phyloP scores from a whole-genome alignment of 2,888 invertebrate species.

The Anticlea derivata region DNA sequence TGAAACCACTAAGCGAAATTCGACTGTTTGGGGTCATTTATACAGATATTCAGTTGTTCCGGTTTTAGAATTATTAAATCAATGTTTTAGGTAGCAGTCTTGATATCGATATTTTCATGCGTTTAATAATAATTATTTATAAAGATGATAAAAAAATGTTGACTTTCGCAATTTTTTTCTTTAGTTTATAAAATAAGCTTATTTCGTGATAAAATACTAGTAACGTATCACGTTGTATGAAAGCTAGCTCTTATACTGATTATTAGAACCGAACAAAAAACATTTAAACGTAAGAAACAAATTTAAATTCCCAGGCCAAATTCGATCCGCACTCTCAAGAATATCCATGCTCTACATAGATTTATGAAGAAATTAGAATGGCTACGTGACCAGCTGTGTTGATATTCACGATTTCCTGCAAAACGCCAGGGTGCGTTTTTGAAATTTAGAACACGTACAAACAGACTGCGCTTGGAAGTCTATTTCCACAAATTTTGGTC shows the following conservation, averaged over 20 bases:
- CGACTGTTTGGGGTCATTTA: too few relatives aligned
- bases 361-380: conserved; percentile 64
- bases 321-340: conserved; percentile 41
- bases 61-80: too few relatives aligned
- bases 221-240: background rate
- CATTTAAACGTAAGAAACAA: conserved; percentile 11
- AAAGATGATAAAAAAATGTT: too few relatives aligned
- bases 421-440: conserved; percentile 55
- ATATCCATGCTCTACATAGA: conserved; percentile 44
- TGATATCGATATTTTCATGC: too few relatives aligned
- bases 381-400: conserved; percentile 52
- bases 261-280: background rate
- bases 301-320: conserved; percentile 37
- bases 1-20: too few relatives aligned
- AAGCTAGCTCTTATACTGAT: background rate
- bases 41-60: too few relatives aligned
- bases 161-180: too few relatives aligned
- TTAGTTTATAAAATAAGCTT: too few relatives aligned
- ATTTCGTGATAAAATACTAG: too few relatives aligned
- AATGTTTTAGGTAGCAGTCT: too few relatives aligned
- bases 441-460: conserved; percentile 61
- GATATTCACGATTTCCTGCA: conserved; percentile 52
- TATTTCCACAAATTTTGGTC: conserved; percentile 69
- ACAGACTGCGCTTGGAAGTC: conserved; percentile 58
- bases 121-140: too few relatives aligned